Percentiles rank a stretch among this genome's conserved stretches.
These are phyloP conservation scores for Ciconia stormi DNA, from an alignment of 2,113 vertebrate species.

Conservation along the genomic window DNA sequence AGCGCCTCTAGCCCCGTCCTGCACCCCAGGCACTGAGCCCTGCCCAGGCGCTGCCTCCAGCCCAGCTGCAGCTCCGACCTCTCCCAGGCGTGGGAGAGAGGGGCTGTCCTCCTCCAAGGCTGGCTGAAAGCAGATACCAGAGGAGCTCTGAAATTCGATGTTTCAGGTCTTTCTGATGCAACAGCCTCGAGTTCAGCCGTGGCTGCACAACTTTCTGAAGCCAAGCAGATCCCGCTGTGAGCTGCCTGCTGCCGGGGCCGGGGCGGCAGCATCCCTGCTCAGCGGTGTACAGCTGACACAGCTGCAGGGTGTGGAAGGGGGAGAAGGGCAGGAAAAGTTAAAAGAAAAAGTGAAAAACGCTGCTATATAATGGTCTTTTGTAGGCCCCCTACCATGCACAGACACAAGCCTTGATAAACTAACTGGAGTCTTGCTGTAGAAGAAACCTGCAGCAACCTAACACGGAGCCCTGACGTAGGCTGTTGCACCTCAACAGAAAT, in stretches of 20 bases:
- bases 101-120: neutral
- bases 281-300: neutral
- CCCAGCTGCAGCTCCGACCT: fast-evolving
- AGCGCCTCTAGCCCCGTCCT: neutral
- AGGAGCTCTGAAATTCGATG: neutral
- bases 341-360: neutral
- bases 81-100: fast-evolving
- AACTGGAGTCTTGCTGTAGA: neutral
- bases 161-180: neutral
- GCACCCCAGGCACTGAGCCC: fast-evolving
- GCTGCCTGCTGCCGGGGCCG: neutral
- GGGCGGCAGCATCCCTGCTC: neutral
- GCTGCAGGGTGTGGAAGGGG: neutral
- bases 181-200: neutral
- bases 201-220: neutral
- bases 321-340: neutral
- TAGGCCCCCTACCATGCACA: neutral
- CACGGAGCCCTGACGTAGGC: fast-evolving
- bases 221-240: fast-evolving
- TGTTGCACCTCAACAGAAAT: neutral
- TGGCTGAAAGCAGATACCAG: neutral
- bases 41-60: neutral
- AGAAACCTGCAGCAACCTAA: neutral
- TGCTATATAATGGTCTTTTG: neutral
- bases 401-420: neutral